Evolutionary conservation across 2,797 vertebrate species (phyloP).

Genomic region (Myripristis jacobus): DNA sequence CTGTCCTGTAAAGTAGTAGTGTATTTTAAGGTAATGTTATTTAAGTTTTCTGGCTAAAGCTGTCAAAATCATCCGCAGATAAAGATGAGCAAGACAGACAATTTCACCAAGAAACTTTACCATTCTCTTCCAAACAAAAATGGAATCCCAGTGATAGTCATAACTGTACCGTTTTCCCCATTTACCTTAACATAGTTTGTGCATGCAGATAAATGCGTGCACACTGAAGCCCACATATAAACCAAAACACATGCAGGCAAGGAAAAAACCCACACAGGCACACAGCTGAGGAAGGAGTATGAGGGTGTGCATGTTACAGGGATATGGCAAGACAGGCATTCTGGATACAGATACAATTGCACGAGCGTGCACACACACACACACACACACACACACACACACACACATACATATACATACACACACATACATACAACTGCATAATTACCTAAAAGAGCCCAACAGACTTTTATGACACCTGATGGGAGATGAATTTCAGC

Average conservation of each 20-base stretch:
- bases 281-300: neutral
- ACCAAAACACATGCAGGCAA: neutral
- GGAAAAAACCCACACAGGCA: constrained; percentile 3
- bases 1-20: too few species aligned
- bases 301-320: neutral
- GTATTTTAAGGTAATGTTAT: too few species aligned
- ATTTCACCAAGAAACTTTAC: too few species aligned
- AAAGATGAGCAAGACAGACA: too few species aligned
- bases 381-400: constrained; percentile 18
- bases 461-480: constrained; percentile 46
- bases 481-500: constrained; percentile 52
- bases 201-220: too few species aligned
- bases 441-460: constrained; percentile 39
- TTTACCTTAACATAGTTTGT: neutral
- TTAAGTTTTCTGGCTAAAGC: too few species aligned
- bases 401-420: constrained; percentile 20
- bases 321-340: neutral
- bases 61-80: too few species aligned
- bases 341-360: neutral
- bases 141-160: too few species aligned
- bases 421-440: constrained; percentile 13
- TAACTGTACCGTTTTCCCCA: neutral
- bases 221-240: neutral
- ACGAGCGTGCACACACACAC: constrained; percentile 18
- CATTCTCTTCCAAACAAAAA: too few species aligned